These are phyloP conservation scores for Stegodyphus dumicola DNA, from an alignment of 1,140 invertebrate genomes.

Conservation along the genomic window DNA sequence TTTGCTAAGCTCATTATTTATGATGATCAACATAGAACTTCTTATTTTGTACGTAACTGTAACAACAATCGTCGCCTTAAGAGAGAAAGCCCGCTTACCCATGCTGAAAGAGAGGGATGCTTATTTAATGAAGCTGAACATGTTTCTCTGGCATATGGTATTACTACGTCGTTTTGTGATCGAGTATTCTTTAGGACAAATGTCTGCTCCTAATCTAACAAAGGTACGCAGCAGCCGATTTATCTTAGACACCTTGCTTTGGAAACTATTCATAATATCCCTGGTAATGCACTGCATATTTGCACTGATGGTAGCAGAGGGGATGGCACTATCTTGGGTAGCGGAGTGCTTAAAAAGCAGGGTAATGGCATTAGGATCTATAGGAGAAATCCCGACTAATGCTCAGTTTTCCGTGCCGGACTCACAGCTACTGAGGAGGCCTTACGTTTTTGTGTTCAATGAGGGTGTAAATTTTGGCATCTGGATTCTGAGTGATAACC, in stretches of 20 bases:
- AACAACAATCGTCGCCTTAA: slow-evolving; percentile 3
- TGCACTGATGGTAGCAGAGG: not conserved
- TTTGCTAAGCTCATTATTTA: not conserved
- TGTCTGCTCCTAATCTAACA: not conserved
- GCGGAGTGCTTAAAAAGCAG: not conserved
- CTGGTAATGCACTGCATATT: not conserved
- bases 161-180: not conserved
- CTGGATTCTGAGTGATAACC: not conserved
- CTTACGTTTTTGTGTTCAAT: not conserved
- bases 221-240: not conserved
- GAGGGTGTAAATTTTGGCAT: not conserved
- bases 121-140: not conserved
- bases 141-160: not conserved
- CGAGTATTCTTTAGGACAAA: not conserved
- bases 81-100: not conserved
- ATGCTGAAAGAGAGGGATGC: not conserved
- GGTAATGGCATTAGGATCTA: too few species aligned
- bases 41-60: not conserved
- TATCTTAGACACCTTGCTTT: slow-evolving; percentile 4
- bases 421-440: not conserved
- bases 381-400: too few species aligned
- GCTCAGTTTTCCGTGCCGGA: not conserved
- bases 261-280: not conserved
- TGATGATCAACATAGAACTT: not conserved
- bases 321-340: not conserved